Percentiles rank a stretch among this genome's conserved stretches.
These are phyloP conservation scores for Bufo gargarizans DNA, from an alignment of 2,113 vertebrate species.

Conservation along the genomic window DNA sequence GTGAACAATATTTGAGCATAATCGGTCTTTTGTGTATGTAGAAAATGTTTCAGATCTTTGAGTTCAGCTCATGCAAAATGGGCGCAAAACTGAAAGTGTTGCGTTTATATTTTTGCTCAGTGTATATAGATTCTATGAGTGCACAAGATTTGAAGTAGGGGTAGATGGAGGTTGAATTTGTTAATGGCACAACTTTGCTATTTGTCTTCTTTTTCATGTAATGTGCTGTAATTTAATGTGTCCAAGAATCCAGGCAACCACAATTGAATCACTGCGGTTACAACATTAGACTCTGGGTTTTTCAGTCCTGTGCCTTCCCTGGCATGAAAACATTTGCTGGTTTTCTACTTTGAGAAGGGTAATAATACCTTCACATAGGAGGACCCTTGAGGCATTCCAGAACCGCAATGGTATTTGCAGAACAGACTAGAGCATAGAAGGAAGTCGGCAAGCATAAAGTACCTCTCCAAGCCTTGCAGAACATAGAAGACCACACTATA, in stretches of 20 bases:
- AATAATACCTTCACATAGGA: constrained; percentile 47
- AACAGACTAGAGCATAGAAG: constrained; percentile 7
- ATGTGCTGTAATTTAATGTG: not conserved
- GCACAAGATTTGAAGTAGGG: too few relatives aligned
- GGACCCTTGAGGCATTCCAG: constrained; percentile 42
- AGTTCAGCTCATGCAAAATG: too few relatives aligned
- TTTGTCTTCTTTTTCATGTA: not conserved
- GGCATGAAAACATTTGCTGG: not conserved
- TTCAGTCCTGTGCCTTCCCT: not conserved
- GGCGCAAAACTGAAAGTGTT: too few relatives aligned
- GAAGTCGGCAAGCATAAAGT: not conserved
- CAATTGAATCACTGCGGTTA: not conserved
- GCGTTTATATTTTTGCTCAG: too few relatives aligned
- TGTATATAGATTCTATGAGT: too few relatives aligned
- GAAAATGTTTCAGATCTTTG: too few relatives aligned
- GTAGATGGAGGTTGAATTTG: too few relatives aligned
- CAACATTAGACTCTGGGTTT: not conserved
- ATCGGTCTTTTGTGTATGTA: too few relatives aligned
- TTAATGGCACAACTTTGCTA: not conserved
- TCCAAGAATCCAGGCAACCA: not conserved
- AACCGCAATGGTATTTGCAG: constrained; percentile 43
- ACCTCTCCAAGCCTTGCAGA: not conserved
- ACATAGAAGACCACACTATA: not conserved
- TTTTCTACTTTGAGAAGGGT: constrained; percentile 33
- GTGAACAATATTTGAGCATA: too few relatives aligned